Percentiles rank a stretch among this genome's conserved stretches.
Evolutionary conservation across 23 tunicate species (phyloP).

Genomic region (Clavelina lepadiformis): DNA sequence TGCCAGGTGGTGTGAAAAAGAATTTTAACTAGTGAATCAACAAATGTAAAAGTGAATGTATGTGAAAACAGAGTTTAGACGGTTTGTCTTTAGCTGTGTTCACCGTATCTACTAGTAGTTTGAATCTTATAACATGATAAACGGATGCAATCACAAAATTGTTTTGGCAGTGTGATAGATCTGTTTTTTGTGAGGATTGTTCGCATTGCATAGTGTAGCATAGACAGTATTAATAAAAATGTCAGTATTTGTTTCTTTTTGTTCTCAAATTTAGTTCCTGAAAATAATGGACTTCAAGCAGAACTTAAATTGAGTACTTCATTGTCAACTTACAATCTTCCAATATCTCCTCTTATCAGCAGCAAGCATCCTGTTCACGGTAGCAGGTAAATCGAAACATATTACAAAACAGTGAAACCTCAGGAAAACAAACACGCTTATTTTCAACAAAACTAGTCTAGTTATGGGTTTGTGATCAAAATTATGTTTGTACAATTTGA

Average conservation of each 20-base stretch:
- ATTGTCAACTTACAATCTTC: slow-evolving; percentile 39
- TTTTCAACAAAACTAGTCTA: neutral
- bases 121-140: too few relatives aligned
- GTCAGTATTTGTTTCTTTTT: neutral
- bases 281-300: slow-evolving; percentile 58
- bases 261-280: slow-evolving; percentile 20
- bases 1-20: too few relatives aligned
- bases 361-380: slow-evolving; percentile 72
- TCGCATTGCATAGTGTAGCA: too few relatives aligned
- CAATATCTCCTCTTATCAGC: slow-evolving; percentile 66
- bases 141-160: too few relatives aligned
- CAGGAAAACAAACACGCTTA: neutral
- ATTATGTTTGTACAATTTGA: neutral
- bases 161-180: too few relatives aligned
- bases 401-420: neutral
- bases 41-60: too few relatives aligned
- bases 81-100: too few relatives aligned
- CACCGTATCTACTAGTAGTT: too few relatives aligned
- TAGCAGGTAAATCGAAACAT: slow-evolving; percentile 34
- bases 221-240: too few relatives aligned
- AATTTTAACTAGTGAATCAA: too few relatives aligned
- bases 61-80: too few relatives aligned
- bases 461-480: neutral
- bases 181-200: too few relatives aligned
- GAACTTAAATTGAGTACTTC: slow-evolving; percentile 37